Evolutionary conservation across 2,888 invertebrate genomes (phyloP), one percentile per base, ranked within the genome.

Genomic region (Cylloceria caligata): DNA sequence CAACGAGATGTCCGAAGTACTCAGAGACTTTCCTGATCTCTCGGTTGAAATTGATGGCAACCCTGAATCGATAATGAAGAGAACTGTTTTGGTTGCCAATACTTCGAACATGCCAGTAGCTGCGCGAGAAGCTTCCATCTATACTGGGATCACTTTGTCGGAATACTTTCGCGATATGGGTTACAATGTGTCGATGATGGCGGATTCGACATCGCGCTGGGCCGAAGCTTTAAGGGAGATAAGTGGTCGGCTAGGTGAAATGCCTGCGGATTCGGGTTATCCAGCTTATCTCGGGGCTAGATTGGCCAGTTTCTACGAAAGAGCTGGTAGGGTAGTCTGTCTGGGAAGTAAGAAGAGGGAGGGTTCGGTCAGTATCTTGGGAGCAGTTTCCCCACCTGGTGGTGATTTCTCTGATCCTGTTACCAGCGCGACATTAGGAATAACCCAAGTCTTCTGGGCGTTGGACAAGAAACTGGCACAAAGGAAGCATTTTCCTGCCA

Each of bases 371-470:
- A 98, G 98, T 86, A 99, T 99, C 94, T 98, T 99, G 84, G 99
- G 99, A 83, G 99, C 99, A 92, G 98, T 99, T 80, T 99, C 99
- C 0, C 99, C 99, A 30, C 99, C 99, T 89, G 99, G 99, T 93
- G 99, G 99, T 93, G 99, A 99, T 94, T 99, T 99, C 95, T 98
- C 99, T n/a, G 99, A 99, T 95, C 99, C 99, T 55, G 99, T 99
- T 72, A 99, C 99, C 0, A 97, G 99, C 0, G 99, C 99, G 81
- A 99, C 99, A 39, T 95, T 99, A 79, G 97, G 97, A 93, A 98
- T 99, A 92, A 98, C 99, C 83, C 98, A 99, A 93, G 98, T 99
- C 93, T 99, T 99, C 95, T 99, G 99, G 99, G 99, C 98, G 47
- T 94, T 99, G 91, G 99, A 99, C 94, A 99, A 99, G 94, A 99